Evolutionary conservation across 2,888 invertebrate genomes (phyloP).

Genomic region (Branchipolynoe longqiensis): DNA sequence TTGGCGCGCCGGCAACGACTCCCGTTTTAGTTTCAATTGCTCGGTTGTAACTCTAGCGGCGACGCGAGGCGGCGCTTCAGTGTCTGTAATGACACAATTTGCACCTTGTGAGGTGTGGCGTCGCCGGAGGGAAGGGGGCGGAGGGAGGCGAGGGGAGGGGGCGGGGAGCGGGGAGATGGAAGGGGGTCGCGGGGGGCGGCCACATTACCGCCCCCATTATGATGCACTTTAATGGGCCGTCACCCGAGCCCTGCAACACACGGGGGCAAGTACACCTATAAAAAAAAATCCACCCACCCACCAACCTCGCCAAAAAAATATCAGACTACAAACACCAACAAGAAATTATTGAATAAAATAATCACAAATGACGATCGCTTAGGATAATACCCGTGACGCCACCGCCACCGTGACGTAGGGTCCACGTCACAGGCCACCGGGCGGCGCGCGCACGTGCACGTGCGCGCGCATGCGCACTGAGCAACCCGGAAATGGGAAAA

Average conservation of each 20-base stretch:
- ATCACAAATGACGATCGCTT: slow-evolving; percentile 42
- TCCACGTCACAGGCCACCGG: no score
- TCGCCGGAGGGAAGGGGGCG: neutral
- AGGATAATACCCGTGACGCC: slow-evolving; percentile 3
- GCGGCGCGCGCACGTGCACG: no score
- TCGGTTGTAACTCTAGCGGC: slow-evolving; percentile 46
- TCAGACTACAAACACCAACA: no score
- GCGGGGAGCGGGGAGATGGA: neutral
- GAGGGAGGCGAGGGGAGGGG: neutral
- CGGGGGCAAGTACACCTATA: slow-evolving; percentile 33
- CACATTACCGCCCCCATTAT: slow-evolving; percentile 44
- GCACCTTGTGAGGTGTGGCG: slow-evolving; percentile 29
- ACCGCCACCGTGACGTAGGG: neutral
- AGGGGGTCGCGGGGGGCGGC: neutral
- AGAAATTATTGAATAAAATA: neutral
- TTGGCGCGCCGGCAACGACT: slow-evolving; percentile 2
- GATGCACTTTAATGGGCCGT: slow-evolving; percentile 43
- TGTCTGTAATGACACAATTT: slow-evolving; percentile 47
- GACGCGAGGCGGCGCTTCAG: neutral
- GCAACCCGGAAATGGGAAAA: neutral
- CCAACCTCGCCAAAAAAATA: no score
- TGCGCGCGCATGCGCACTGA: neutral
- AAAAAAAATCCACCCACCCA: no score
- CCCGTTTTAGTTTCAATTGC: slow-evolving; percentile 44
- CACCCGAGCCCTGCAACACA: slow-evolving; percentile 26